Evolutionary conservation across 2,888 invertebrate genomes (phyloP).

Genomic region (Marronus borbonicus): DNA sequence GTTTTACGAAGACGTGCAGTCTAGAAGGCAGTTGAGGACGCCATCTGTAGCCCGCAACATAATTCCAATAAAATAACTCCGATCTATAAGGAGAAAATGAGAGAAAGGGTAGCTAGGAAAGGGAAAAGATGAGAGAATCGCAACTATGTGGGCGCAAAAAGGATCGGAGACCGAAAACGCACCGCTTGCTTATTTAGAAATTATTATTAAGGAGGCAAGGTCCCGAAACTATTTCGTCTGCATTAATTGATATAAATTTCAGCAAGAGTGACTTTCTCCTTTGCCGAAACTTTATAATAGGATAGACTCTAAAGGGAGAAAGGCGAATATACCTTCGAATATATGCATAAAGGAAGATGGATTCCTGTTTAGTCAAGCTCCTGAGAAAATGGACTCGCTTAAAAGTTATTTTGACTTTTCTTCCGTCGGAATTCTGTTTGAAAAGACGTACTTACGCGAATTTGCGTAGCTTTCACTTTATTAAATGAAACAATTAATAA

Average conservation of each 20-base stretch:
- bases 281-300: background rate
- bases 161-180: background rate
- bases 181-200: background rate
- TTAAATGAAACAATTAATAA: conserved; percentile 19
- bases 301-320: background rate
- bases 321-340: background rate
- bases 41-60: conserved; percentile 38
- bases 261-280: background rate
- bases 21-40: conserved; percentile 11
- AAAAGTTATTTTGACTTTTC: conserved; percentile 14
- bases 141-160: too few relatives aligned
- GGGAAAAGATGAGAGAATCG: background rate
- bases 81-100: background rate
- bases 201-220: conserved; percentile 4
- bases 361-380: conserved; percentile 6
- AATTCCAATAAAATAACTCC: conserved; percentile 29
- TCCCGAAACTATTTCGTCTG: background rate
- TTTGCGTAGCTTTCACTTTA: background rate
- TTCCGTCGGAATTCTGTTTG: too few relatives aligned
- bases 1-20: conserved; percentile 24
- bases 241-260: conserved; percentile 17
- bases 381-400: background rate
- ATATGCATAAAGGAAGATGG: background rate
- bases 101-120: background rate
- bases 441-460: background rate